Evolutionary conservation across 92 coral and sea anemone species (phyloP).

Genomic region (Pocillopora meandrina): DNA sequence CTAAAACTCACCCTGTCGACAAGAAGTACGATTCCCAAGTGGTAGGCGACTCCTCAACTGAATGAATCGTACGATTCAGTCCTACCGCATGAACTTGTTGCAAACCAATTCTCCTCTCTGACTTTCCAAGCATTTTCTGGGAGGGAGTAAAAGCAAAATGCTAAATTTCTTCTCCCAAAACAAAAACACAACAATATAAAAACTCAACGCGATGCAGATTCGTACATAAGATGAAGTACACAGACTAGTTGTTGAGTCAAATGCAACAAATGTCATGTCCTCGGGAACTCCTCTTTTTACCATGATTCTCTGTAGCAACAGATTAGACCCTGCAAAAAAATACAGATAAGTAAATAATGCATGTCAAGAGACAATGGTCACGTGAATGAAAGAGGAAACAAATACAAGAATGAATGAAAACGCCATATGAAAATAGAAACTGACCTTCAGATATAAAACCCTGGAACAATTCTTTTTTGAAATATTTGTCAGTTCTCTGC

Average conservation of each 20-base stretch:
- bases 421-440: neutral
- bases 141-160: neutral
- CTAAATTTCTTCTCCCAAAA: neutral
- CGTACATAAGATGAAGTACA: slow-evolving; percentile 91
- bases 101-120: slow-evolving; percentile 45
- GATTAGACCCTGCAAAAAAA: slow-evolving; percentile 70
- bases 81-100: slow-evolving; percentile 64
- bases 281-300: slow-evolving; percentile 75
- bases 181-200: neutral
- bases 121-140: slow-evolving; percentile 80
- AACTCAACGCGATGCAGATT: neutral
- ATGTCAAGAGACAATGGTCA: neutral
- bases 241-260: slow-evolving; percentile 88
- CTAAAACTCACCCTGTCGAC: slow-evolving; percentile 71
- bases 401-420: neutral
- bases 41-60: slow-evolving; percentile 62
- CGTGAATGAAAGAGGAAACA: neutral
- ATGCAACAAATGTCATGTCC: slow-evolving; percentile 74
- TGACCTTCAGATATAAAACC: slow-evolving; percentile 98
- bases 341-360: neutral
- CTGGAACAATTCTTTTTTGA: slow-evolving; percentile 67
- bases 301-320: slow-evolving; percentile 79
- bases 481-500: slow-evolving; percentile 70
- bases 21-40: slow-evolving; percentile 88
- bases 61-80: slow-evolving; percentile 68